These are phyloP conservation scores for Apamea crenata DNA, from an alignment of 2,888 invertebrate genomes.

Conservation along the genomic window DNA sequence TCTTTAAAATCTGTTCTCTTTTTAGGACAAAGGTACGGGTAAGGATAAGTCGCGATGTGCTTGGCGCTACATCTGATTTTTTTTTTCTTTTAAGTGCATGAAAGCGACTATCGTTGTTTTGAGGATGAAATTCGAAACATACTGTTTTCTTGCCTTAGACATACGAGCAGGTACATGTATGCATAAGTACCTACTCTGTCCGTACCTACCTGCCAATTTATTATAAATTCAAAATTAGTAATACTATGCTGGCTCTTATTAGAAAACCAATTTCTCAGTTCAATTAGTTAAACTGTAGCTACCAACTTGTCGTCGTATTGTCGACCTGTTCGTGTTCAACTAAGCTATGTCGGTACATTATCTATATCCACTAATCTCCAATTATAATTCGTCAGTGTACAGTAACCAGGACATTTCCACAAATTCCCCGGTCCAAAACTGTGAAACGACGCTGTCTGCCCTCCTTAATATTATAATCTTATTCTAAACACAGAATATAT, in stretches of 20 bases:
- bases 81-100: slow-evolving; percentile 5
- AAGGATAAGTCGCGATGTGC: slow-evolving; percentile 23
- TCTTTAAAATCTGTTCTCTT: slow-evolving; percentile 56
- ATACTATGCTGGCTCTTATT: slow-evolving; percentile 16
- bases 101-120: slow-evolving; percentile 4
- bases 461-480: slow-evolving; percentile 89
- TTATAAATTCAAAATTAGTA: slow-evolving; percentile 1
- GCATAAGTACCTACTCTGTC: too few species aligned
- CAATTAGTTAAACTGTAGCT: slow-evolving; percentile 56
- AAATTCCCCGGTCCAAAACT: slow-evolving; percentile 73
- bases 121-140: slow-evolving; percentile 1
- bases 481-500: slow-evolving; percentile 89
- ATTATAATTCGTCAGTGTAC: slow-evolving; percentile 84
- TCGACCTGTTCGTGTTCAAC: slow-evolving; percentile 51
- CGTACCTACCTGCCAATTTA: neutral
- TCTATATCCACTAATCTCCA: slow-evolving; percentile 78
- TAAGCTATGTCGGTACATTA: slow-evolving; percentile 58
- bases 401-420: slow-evolving; percentile 76
- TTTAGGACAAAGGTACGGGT: slow-evolving; percentile 47
- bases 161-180: neutral
- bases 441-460: slow-evolving; percentile 71
- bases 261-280: slow-evolving; percentile 49
- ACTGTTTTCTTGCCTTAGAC: neutral
- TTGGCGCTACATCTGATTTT: slow-evolving; percentile 32
- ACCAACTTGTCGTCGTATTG: slow-evolving; percentile 47